Conservation (phyloP, 2,113 vertebrate species). For the Salvelinus fontinalis region DNA sequence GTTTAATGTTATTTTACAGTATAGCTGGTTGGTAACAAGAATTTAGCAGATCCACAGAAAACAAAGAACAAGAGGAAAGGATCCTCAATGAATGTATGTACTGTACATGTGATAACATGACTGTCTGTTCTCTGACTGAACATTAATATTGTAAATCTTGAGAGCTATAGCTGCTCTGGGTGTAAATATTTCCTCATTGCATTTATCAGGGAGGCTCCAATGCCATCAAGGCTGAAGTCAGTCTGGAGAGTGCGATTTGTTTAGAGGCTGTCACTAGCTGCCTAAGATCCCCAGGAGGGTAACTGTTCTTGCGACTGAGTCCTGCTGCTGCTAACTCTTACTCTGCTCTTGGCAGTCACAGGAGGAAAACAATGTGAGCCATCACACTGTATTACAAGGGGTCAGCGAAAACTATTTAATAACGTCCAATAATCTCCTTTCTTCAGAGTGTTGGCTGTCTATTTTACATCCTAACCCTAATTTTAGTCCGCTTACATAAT, state of each 20-base stretch:
- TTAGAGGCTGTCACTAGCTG: conserved; percentile 61
- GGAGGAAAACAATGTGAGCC: conserved; percentile 58
- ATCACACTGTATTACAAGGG: conserved; percentile 58
- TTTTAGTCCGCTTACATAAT: no score
- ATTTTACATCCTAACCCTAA: not conserved
- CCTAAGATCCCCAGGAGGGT: conserved; percentile 46
- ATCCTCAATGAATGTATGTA: no score
- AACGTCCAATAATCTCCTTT: not conserved
- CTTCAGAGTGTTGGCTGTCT: not conserved
- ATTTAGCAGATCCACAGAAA: no score
- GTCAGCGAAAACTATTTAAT: conserved; percentile 4
- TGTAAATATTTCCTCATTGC: conserved; percentile 37
- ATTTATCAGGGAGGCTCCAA: conserved; percentile 56
- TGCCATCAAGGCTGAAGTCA: conserved; percentile 33
- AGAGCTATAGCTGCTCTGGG: conserved; percentile 30
- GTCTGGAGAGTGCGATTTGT: conserved; percentile 49
- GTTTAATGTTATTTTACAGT: no score
- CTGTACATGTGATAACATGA: no score
- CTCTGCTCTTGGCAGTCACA: no score
- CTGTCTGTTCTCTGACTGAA: not conserved
- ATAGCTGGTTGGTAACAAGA: no score
- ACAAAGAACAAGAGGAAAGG: no score
- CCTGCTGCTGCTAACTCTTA: no score
- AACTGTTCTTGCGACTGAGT: no score
- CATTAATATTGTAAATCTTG: conserved; percentile 48